Base-by-base conservation (phyloP, 2,888 invertebrate genomes). In the Hydropsyche betteni region DNA sequence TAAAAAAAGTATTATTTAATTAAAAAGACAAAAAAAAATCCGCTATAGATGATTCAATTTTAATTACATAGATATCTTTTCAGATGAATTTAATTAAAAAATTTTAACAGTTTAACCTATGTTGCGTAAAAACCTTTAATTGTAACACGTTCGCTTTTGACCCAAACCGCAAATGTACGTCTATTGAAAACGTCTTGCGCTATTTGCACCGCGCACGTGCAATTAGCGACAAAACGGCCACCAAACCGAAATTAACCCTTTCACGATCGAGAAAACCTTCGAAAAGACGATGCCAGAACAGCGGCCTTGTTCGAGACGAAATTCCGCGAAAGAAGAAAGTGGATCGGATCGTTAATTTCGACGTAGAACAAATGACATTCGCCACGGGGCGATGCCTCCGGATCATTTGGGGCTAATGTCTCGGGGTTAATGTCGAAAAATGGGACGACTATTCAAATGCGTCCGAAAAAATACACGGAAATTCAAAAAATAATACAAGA, bases 391-490 rank as follows among this genome's bases (percentile, higher is more conserved):
- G 69, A 70, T 75, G 75, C 75, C 69, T 75, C 51, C 58, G 69
- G 75, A 75, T 70, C 75, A 75, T 75, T 75, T 75, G 69, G 61
- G 75, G 69, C 75, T 75, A 75, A 75, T 75, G 75, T 69, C 34
- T 75, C 69, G 70, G 69, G 75, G 75, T 70, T 70, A 69, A 75
- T 75, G 69, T 44, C 75, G 61, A 75, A 70, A 75, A 70, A 75
- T 55, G 70, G 69, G 58, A 24, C 64, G 64, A 24, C 33, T 36
- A 70, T 70, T 70, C 53, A 70, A 70, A 70, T 70, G 70, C 70
- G 70, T 52, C 44, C 70, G 52, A 53, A 70, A 64, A 69, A 50
- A 69, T 44, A 6, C 61, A 16, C 24, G 16, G 12, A 61, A 61
- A 61, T 34, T 33, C 55, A 51, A 51, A 51, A 51, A 51, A 51